A percentile compares a stretch with the other conserved stretches of the same genome.
Evolutionary conservation across 2,113 vertebrate species (phyloP).

Genomic region (Thunnus maccoyii): DNA sequence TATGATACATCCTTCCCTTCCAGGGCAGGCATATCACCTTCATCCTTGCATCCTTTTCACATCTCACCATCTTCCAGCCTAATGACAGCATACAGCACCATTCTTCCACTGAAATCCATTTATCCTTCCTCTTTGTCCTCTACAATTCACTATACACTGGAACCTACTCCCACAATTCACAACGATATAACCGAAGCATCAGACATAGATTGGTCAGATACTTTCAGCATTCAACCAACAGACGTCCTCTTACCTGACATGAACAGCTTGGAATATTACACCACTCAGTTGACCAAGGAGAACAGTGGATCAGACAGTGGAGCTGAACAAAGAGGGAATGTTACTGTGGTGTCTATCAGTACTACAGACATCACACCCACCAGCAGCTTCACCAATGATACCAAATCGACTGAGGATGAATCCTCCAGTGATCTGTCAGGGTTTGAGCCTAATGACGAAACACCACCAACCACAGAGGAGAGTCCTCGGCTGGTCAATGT

Average conservation of each 20-base stretch:
- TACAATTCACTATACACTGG: constrained; percentile 40
- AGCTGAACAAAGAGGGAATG: constrained; percentile 75
- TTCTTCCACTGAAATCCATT: constrained; percentile 24
- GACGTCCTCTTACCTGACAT: constrained; percentile 87
- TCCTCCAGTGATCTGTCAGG: constrained; percentile 75
- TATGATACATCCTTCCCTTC: constrained; percentile 91
- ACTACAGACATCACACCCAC: constrained; percentile 62
- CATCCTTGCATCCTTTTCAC: constrained; percentile 77
- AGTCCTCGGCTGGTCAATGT: constrained; percentile 57
- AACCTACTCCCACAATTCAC: constrained; percentile 44
- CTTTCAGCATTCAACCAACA: constrained; percentile 81
- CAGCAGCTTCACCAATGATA: constrained; percentile 50
- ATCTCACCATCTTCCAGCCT: constrained; percentile 49
- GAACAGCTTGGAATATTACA: constrained; percentile 88
- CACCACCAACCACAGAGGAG: constrained; percentile 51
- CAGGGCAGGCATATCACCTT: constrained; percentile 85
- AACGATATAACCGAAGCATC: constrained; percentile 59
- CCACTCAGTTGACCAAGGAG: constrained; percentile 81
- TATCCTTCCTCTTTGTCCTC: constrained; percentile 59
- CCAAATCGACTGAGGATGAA: constrained; percentile 70
- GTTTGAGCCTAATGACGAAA: constrained; percentile 67
- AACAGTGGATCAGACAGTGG: constrained; percentile 57
- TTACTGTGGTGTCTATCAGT: constrained; percentile 56
- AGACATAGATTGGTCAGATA: constrained; percentile 78
- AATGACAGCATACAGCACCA: constrained; percentile 45